A percentile compares a stretch with the other conserved stretches of the same genome.
Conservation (phyloP, 2,888 invertebrate genomes). For the Incurvaria masculella region DNA sequence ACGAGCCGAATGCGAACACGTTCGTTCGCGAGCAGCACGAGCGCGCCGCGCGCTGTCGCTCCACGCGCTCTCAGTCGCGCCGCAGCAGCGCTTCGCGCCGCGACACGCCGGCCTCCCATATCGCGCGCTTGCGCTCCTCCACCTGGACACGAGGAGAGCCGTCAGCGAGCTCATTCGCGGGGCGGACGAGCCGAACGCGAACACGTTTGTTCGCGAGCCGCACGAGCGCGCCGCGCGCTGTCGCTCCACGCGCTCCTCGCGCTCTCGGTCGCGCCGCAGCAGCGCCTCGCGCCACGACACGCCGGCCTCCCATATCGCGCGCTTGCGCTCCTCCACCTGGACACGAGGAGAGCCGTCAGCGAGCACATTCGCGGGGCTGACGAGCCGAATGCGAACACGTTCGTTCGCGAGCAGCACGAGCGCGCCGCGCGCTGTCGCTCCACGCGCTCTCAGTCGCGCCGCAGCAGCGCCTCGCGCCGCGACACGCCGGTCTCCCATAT, state of each 20-base stretch:
- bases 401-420: constrained; percentile 64
- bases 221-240: constrained; percentile 75
- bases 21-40: constrained; percentile 65
- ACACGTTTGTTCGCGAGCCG: constrained; percentile 60
- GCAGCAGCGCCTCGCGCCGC: constrained; percentile 79
- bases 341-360: constrained; percentile 6
- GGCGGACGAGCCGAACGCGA: constrained; percentile 91
- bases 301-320: constrained; percentile 86
- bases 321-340: constrained; percentile 85
- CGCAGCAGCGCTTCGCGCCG: constrained; percentile 82
- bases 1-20: constrained; percentile 89
- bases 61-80: constrained; percentile 82
- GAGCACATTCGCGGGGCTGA: constrained; percentile 86
- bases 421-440: constrained; percentile 77
- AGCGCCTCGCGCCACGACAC: constrained; percentile 83
- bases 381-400: constrained; percentile 87
- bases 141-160: constrained; percentile 53
- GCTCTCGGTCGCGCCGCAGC: constrained; percentile 79
- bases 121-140: constrained; percentile 85
- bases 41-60: constrained; percentile 74
- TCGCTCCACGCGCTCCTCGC: constrained; percentile 77
- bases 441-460: constrained; percentile 82
- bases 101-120: constrained; percentile 86
- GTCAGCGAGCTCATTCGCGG: constrained; percentile 81
- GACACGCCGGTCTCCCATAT: constrained; percentile 88